These are phyloP conservation scores for Noctua comes DNA, from an alignment of 2,888 invertebrate genomes.

Conservation along the genomic window DNA sequence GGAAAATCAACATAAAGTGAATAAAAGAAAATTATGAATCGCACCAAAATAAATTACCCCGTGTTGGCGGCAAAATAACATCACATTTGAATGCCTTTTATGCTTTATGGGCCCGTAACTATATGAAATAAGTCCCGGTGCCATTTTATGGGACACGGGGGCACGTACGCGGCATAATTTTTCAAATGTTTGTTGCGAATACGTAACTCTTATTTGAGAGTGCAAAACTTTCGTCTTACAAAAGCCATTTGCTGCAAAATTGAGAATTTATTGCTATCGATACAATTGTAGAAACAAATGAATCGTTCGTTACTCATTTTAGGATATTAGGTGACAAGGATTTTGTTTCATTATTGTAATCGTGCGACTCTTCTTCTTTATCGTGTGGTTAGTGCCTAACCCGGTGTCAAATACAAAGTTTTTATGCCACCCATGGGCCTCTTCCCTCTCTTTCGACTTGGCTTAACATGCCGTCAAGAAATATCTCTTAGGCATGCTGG, in stretches of 20 bases:
- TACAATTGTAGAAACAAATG: not conserved
- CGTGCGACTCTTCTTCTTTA: not conserved
- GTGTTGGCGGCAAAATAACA: conserved; percentile 91
- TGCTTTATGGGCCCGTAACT: conserved; percentile 89
- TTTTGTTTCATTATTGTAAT: not conserved
- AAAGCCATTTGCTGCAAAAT: conserved; percentile 20
- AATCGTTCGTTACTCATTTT: not conserved
- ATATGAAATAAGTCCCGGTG: conserved; percentile 88
- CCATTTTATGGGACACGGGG: conserved; percentile 86
- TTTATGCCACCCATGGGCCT: too few species aligned
- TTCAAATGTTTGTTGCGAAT: conserved; percentile 83
- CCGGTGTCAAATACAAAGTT: too few species aligned
- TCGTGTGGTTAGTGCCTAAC: too few species aligned
- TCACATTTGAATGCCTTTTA: conserved; percentile 91
- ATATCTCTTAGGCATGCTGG: too few species aligned
- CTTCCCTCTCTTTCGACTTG: too few species aligned
- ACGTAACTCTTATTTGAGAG: conserved; percentile 58
- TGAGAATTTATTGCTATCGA: conserved; percentile 31
- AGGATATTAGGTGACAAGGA: not conserved
- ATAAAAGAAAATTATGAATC: conserved; percentile 91
- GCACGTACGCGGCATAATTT: conserved; percentile 88
- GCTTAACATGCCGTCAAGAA: too few species aligned
- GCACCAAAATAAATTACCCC: conserved; percentile 90
- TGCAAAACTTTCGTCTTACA: conserved; percentile 48
- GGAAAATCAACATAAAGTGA: conserved; percentile 91